A percentile compares a stretch with the other conserved stretches of the same genome.
Evolutionary conservation across 1,140 invertebrate genomes (phyloP).

Genomic region (Drosophila sulfurigaster): DNA sequence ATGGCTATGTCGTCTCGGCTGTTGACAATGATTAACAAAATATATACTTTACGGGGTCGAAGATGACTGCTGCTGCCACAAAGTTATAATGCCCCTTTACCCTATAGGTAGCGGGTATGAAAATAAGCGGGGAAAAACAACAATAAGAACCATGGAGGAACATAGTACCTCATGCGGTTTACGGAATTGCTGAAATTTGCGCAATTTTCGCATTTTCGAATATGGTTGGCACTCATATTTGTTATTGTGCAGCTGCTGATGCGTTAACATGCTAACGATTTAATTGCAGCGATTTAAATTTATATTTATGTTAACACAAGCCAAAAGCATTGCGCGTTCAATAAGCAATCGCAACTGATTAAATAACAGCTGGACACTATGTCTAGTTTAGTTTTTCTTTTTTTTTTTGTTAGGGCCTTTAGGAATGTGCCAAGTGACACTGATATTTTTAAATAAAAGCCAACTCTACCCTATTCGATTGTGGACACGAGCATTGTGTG

Average conservation of each 20-base stretch:
- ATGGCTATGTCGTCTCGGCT: too few relatives aligned
- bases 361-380: not conserved
- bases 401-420: too few relatives aligned
- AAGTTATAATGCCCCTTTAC: too few relatives aligned
- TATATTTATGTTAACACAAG: constrained; percentile 7
- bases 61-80: too few relatives aligned
- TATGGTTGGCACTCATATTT: constrained; percentile 45
- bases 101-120: too few relatives aligned
- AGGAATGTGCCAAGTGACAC: constrained; percentile 25
- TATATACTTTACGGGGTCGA: too few relatives aligned
- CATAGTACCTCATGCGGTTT: constrained; percentile 12
- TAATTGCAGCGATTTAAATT: constrained; percentile 63
- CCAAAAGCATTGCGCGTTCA: too few relatives aligned
- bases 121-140: not conserved
- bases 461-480: not conserved
- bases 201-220: constrained; percentile 36
- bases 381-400: not conserved
- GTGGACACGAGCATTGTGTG: not conserved
- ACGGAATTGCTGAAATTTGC: constrained; percentile 10
- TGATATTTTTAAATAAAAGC: constrained; percentile 31
- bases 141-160: not conserved
- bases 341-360: not conserved
- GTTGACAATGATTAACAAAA: too few relatives aligned
- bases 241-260: constrained; percentile 33
- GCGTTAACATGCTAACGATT: constrained; percentile 46